These are phyloP conservation scores for Drosophila sechellia DNA, from an alignment of 1,140 invertebrate genomes.

Conservation along the genomic window DNA sequence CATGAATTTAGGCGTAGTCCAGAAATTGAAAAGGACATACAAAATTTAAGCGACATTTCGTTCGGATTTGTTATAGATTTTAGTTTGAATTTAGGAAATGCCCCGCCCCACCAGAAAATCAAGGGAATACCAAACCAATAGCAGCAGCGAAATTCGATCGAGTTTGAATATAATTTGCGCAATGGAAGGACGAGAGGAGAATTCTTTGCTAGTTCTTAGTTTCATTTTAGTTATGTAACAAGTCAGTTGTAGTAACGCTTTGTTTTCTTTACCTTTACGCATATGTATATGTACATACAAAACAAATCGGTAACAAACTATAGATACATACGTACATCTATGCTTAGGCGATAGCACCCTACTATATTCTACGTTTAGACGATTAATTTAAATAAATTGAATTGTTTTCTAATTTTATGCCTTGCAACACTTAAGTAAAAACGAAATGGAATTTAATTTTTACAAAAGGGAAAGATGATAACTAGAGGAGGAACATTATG, in stretches of 20 bases:
- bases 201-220: slow-evolving; percentile 76
- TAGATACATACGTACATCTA: slow-evolving; percentile 20
- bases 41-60: slow-evolving; percentile 48
- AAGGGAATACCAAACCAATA: background rate
- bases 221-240: slow-evolving; percentile 65
- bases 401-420: slow-evolving; percentile 82
- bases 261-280: slow-evolving; percentile 58
- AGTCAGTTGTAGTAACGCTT: slow-evolving; percentile 74
- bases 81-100: slow-evolving; percentile 66
- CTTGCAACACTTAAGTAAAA: slow-evolving; percentile 65
- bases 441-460: slow-evolving; percentile 53
- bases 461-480: slow-evolving; percentile 19
- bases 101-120: slow-evolving; percentile 37
- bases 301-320: slow-evolving; percentile 42
- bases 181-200: slow-evolving; percentile 21
- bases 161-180: slow-evolving; percentile 36
- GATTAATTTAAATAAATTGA: slow-evolving; percentile 75
- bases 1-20: slow-evolving; percentile 75
- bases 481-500: slow-evolving; percentile 1
- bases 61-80: slow-evolving; percentile 41
- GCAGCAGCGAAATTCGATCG: slow-evolving; percentile 12
- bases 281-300: slow-evolving; percentile 72
- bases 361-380: slow-evolving; percentile 55
- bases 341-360: slow-evolving; percentile 51
- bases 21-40: slow-evolving; percentile 1